A percentile compares a stretch with the other conserved stretches of the same genome.
phyloP scores from a whole-genome alignment of 2,113 vertebrate species.

The Archilochus colubris region DNA sequence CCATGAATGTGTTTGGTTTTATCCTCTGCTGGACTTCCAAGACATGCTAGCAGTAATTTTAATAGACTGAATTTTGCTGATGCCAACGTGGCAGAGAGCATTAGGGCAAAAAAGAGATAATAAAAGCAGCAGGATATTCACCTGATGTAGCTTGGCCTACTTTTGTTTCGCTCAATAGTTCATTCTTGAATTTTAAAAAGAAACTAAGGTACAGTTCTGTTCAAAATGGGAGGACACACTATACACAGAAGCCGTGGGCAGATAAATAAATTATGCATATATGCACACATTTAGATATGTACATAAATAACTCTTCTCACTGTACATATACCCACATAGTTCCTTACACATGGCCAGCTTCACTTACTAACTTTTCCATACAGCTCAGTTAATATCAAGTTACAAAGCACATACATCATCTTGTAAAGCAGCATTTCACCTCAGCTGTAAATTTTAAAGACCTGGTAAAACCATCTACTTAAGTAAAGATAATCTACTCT shows the following conservation, averaged over 20 bases:
- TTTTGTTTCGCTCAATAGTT: not conserved
- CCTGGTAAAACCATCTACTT: not conserved
- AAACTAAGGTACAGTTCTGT: not conserved
- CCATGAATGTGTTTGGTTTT: not conserved
- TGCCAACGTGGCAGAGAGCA: not conserved
- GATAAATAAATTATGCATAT: not conserved
- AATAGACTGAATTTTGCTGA: not conserved
- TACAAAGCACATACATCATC: not conserved
- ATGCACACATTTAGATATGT: not conserved
- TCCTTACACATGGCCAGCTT: not conserved
- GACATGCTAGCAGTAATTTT: not conserved
- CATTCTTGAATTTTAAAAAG: not conserved
- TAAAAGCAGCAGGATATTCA: not conserved
- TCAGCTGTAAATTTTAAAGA: not conserved
- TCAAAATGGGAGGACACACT: not conserved
- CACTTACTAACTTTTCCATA: not conserved
- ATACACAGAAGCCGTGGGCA: not conserved
- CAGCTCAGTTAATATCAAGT: not conserved
- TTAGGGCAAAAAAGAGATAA: not conserved
- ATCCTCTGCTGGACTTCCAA: not conserved
- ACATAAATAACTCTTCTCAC: not conserved
- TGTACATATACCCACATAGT: not conserved
- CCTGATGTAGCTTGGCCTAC: not conserved
- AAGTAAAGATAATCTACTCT: not conserved
- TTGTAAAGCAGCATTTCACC: not conserved